Base-by-base conservation (phyloP, 2,888 invertebrate genomes). In the Halocaridina rubra region DNA sequence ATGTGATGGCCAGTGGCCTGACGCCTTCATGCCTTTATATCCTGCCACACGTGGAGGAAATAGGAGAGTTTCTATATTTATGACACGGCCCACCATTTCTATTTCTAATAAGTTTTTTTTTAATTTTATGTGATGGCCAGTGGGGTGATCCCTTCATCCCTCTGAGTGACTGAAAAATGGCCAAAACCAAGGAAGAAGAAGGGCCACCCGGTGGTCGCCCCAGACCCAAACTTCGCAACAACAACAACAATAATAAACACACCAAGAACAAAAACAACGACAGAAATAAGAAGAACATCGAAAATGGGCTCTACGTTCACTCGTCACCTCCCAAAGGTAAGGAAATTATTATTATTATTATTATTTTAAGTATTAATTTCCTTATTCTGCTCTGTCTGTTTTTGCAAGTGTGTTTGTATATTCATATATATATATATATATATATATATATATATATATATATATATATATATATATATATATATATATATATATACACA, bases 261-360 rank as follows among this genome's bases (percentile, higher is more conserved):
- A 74, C 61, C 71, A 74, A 67, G n/a, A 69, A 67, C 57, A 77
- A 77, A 33, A 82, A 82, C 72, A 74, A 74, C 71, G 74, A 67
- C 64, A 46, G 39, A 30, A 75, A 64, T 46, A 84, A 84, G 64
- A 84, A 84, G 33, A 39, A 74, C 4, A 33, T 84, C 33, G 67
- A 84, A n/a, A 84, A 84, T 79, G 84, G 84, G 3, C 57, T 79
- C 1, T 84, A 84, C 33, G 79, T 84, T n/a, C 84, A 84, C 27
- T 84, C 84, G 8, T 84, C 84, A 1, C 84, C 84, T 7, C 84
- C 84, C 0, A 84, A 79, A 75, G 78, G 84, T 84, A 27, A 46
- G 67, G 32, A 5, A 27, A n/a, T 1, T 22, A n/a, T 39, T 32
- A 5, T 3, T 3, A 10, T 24, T 22, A 2, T 27, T 27, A 10